These are phyloP conservation scores for Diarsia rubi DNA, from an alignment of 2,888 invertebrate species.

Conservation along the genomic window DNA sequence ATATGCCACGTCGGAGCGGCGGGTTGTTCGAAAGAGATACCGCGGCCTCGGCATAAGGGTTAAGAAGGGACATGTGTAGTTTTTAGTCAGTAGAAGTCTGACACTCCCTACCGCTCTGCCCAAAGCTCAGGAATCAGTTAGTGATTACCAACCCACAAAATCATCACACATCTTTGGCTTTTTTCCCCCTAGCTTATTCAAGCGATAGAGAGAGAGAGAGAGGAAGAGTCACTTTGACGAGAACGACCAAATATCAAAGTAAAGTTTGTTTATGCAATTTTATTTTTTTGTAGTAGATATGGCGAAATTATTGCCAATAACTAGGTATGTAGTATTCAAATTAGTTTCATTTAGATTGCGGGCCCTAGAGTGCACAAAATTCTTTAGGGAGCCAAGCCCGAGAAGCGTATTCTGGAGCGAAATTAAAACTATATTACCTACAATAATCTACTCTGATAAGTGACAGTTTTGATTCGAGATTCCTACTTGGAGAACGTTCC, in stretches of 20 bases:
- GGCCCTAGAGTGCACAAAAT: not conserved
- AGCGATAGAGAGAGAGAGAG: not conserved
- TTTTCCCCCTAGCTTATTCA: not conserved
- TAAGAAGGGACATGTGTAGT: no score
- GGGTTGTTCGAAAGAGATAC: no score
- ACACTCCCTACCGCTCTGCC: no score
- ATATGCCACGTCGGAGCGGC: no score
- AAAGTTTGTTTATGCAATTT: not conserved
- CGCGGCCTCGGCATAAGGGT: no score
- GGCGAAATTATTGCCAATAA: constrained; percentile 13
- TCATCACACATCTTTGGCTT: not conserved
- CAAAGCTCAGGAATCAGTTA: no score
- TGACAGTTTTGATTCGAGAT: not conserved
- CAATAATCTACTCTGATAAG: not conserved
- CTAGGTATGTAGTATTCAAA: not conserved
- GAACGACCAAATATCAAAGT: constrained; percentile 15
- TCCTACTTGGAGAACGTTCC: not conserved
- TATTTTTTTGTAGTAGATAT: no score
- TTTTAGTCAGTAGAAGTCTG: no score
- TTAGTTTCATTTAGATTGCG: not conserved
- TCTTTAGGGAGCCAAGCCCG: not conserved
- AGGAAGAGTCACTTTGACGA: not conserved
- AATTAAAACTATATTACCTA: not conserved
- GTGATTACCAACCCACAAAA: no score
- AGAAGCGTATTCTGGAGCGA: not conserved